Evolutionary conservation across 92 coral and sea anemone species (phyloP), one percentile per base, ranked within the genome.

Genomic region (Plumapathes pennacea): DNA sequence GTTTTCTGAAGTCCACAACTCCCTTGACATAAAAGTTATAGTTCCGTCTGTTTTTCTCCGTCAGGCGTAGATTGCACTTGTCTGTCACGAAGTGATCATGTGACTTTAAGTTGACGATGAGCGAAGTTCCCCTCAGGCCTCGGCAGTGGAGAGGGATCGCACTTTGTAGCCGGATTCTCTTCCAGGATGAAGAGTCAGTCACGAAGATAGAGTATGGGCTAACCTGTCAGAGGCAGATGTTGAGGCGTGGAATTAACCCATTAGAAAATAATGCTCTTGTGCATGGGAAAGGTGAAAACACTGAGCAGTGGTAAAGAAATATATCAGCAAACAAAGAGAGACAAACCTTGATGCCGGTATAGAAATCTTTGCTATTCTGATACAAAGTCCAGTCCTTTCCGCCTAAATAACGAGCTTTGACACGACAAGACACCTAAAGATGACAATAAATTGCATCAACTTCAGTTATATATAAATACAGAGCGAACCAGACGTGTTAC

Each of bases 351-450:
- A 87, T 67, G 64, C 95, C 95, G 48, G 83, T 64, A 64, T 82
- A 87, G 72, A 87, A 65, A 3, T 50, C 67, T 17, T 55, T 55
- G 52, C 89, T 82, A 18, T 52, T 43, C 30, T 72, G 78, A 32
- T 67, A 68, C 83, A 78, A 82, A 17, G 90, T 83, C 86, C 89
- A 87, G 33, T 87, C 95, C 44, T 69, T 74, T 19, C 77, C 86
- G 22, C 65, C 78, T n/a, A 47, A 52, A 46, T 62, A 87, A n/a
- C 95, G 71, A 19, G 77, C 78, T 45, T 55, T 77, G 1, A 83
- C 78, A 25, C 62, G 66, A 68, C 88, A 81, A 3, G 66, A 27
- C 22, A 81, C 77, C 87, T 80, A 14, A 4, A 20, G 10, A 41
- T 15, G 34, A 11, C 31, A 43, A 30, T 22, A 59, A n/a, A n/a